These are phyloP conservation scores for Nymphalis c-album DNA, from an alignment of 2,888 invertebrate species.

Conservation along the genomic window DNA sequence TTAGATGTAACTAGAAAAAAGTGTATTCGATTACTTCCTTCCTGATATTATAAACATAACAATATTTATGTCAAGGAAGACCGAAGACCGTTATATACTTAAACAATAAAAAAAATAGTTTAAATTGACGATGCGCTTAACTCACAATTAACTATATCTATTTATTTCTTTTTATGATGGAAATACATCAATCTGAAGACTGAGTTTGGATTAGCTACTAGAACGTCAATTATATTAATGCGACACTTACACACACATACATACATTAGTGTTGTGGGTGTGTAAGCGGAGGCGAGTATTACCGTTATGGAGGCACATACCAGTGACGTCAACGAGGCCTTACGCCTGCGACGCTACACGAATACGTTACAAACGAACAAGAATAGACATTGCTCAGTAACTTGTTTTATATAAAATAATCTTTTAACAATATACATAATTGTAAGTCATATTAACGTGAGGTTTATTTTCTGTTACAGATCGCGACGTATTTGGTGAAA, in stretches of 20 bases:
- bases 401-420: conserved; percentile 28
- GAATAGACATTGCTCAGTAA: conserved; percentile 52
- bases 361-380: conserved; percentile 71
- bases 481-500: conserved; percentile 78
- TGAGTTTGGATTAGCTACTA: conserved; percentile 69
- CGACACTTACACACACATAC: conserved; percentile 44
- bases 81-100: too few species aligned
- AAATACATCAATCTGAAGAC: conserved; percentile 54
- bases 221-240: conserved; percentile 67
- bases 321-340: conserved; percentile 79
- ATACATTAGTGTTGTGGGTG: conserved; percentile 49
- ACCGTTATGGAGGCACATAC: conserved; percentile 81
- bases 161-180: too few species aligned
- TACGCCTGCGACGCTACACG: conserved; percentile 70
- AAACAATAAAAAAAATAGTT: too few species aligned
- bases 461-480: conserved; percentile 62
- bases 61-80: neutral
- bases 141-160: too few species aligned
- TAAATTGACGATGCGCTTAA: too few species aligned
- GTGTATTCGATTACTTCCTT: conserved; percentile 24
- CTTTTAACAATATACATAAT: conserved; percentile 1
- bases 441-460: neutral
- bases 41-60: neutral
- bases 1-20: conserved; percentile 40
- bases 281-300: conserved; percentile 73